A percentile compares a stretch with the other conserved stretches of the same genome.
Evolutionary conservation across 2,113 vertebrate genomes (phyloP).

Genomic region (Brachypodius melanocephalos): DNA sequence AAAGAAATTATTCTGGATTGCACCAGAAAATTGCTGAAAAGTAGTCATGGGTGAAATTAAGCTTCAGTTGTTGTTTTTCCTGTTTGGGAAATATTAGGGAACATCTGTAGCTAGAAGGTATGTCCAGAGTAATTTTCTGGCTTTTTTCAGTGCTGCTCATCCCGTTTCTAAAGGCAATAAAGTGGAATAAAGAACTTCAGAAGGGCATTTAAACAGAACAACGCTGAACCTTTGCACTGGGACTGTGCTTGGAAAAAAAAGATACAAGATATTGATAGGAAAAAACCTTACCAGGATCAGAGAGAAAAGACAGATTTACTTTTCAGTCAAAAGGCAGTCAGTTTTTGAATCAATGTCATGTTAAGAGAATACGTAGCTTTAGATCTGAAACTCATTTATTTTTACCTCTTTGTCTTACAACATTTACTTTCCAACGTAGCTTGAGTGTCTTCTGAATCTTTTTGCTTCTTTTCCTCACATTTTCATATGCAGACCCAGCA

Average conservation of each 20-base stretch:
- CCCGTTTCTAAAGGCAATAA: neutral
- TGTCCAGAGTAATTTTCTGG: neutral
- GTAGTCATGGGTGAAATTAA: neutral
- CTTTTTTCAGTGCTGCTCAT: neutral
- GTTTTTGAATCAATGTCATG: neutral
- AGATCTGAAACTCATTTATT: neutral
- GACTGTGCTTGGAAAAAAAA: neutral
- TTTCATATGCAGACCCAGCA: neutral
- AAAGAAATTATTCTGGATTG: neutral
- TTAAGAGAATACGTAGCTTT: neutral
- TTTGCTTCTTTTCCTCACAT: neutral
- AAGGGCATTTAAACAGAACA: neutral
- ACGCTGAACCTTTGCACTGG: neutral
- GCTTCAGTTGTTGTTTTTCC: neutral
- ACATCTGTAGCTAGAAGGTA: neutral
- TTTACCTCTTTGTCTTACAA: conserved; percentile 4
- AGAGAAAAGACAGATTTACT: neutral
- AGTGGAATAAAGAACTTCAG: neutral
- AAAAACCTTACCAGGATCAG: neutral
- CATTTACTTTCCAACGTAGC: neutral
- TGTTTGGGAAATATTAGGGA: neutral
- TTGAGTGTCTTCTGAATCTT: neutral
- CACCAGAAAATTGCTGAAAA: neutral
- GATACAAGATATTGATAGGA: neutral
- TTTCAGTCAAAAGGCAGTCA: neutral